Percentiles rank a stretch among this genome's conserved stretches.
phyloP scores from a whole-genome alignment of 2,113 vertebrate species.

The Ochotona curzoniae region DNA sequence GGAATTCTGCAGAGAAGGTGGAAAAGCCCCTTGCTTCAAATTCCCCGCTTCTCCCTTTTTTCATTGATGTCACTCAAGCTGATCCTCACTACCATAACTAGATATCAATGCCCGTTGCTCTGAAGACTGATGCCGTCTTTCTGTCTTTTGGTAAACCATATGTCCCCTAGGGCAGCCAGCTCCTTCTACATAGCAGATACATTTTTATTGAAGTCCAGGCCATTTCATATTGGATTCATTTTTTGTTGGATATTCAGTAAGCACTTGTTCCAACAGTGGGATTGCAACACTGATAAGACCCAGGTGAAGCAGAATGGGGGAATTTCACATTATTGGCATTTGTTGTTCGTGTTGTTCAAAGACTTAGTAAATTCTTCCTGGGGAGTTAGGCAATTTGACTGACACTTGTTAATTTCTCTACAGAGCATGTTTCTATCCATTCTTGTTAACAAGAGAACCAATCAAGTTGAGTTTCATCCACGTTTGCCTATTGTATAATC shows the following conservation, averaged over 20 bases:
- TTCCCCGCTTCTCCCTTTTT: neutral
- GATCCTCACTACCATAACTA: neutral
- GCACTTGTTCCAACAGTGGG: neutral
- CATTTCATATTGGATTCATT: neutral
- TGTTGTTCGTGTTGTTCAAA: neutral
- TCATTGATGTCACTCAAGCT: neutral
- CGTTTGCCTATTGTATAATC: neutral
- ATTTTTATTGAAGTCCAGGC: neutral
- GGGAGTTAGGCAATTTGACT: neutral
- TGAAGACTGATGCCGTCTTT: neutral
- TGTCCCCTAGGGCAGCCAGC: accelerated
- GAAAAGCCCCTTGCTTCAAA: neutral
- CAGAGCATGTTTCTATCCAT: too few relatives aligned
- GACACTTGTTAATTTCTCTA: neutral
- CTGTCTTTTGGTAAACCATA: neutral
- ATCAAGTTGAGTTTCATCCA: neutral
- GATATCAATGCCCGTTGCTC: neutral
- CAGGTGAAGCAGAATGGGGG: neutral
- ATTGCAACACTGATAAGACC: neutral
- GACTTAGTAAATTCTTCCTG: neutral
- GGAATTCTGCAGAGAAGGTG: neutral
- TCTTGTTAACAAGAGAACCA: neutral
- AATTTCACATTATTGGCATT: neutral
- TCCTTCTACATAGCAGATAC: neutral
- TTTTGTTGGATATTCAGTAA: neutral